These are phyloP conservation scores for Alca torda DNA, from an alignment of 2,797 vertebrate species.

Conservation along the genomic window DNA sequence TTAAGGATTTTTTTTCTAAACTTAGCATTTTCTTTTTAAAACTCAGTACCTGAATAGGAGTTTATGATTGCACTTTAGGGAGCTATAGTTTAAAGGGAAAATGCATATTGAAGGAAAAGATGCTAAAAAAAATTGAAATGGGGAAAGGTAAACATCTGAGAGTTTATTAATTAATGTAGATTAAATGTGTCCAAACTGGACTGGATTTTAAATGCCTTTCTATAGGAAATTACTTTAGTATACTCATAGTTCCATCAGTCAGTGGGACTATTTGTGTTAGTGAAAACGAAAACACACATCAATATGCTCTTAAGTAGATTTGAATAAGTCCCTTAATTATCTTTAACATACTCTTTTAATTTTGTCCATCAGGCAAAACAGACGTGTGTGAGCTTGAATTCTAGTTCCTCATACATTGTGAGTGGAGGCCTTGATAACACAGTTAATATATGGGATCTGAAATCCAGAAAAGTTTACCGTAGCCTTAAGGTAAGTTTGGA, in stretches of 20 bases:
- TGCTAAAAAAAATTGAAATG: neutral
- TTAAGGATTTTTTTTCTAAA: neutral
- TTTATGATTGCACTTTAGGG: neutral
- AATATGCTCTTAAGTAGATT: neutral
- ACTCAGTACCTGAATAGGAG: neutral
- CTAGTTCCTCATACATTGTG: slow-evolving; percentile 86
- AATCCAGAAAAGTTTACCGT: slow-evolving; percentile 88
- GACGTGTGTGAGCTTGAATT: slow-evolving; percentile 89
- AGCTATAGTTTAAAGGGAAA: neutral
- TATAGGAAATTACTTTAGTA: neutral
- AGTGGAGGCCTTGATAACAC: slow-evolving; percentile 91
- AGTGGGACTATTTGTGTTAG: neutral
- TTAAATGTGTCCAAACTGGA: neutral
- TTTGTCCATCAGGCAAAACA: slow-evolving; percentile 85
- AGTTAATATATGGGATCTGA: slow-evolving; percentile 97
- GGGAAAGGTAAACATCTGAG: neutral
- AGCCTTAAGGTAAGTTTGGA: slow-evolving; percentile 84
- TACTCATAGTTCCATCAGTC: neutral
- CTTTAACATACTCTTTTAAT: neutral
- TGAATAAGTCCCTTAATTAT: neutral
- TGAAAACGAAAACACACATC: neutral
- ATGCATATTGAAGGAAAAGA: neutral
- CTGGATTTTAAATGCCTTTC: neutral
- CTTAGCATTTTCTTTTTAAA: neutral
- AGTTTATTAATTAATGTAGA: neutral